Evolutionary conservation across 2,888 invertebrate species (phyloP).

Genomic region (Sesamia inferens): DNA sequence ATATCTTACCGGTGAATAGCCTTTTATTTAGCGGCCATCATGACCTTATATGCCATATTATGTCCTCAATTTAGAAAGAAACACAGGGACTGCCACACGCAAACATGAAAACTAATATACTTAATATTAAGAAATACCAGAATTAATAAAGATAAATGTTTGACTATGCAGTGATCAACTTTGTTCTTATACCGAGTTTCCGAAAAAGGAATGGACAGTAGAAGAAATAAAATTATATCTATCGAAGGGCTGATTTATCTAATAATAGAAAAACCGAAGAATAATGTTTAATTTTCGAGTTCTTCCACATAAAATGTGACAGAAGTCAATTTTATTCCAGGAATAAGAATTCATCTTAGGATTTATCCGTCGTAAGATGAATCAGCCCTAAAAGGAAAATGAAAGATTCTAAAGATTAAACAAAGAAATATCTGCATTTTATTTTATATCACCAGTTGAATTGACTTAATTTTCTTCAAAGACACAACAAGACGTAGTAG

Average conservation of each 20-base stretch:
- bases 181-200: not conserved
- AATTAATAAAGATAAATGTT: not conserved
- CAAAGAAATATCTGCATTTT: not conserved
- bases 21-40: slow-evolving; percentile 4
- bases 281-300: too few species aligned
- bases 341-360: too few species aligned
- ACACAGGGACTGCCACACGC: not conserved
- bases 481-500: slow-evolving; percentile 1
- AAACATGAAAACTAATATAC: too few species aligned
- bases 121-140: slow-evolving; percentile 10
- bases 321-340: too few species aligned
- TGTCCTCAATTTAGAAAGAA: not conserved
- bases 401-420: not conserved
- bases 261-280: too few species aligned
- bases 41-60: not conserved
- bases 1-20: slow-evolving; percentile 3
- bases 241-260: too few species aligned
- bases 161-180: not conserved
- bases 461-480: not conserved
- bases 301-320: too few species aligned
- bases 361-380: too few species aligned
- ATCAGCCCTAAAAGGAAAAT: not conserved
- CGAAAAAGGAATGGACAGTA: not conserved
- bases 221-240: not conserved
- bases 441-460: not conserved